Conservation (phyloP, 92 coral and sea anemone genomes). For the Hydrozoanthus gracilis region DNA sequence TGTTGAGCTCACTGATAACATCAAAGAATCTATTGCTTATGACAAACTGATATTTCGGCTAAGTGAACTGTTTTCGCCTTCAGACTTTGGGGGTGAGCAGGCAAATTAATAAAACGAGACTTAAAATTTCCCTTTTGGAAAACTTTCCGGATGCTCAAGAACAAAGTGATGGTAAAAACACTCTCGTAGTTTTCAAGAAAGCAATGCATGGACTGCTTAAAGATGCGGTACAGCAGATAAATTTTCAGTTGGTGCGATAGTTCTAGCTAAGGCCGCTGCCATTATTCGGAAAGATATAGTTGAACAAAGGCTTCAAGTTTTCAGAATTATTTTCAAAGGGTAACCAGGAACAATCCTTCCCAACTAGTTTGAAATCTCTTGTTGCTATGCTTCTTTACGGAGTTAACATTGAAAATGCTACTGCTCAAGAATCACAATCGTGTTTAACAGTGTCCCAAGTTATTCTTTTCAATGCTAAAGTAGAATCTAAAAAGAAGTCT, state of each 20-base stretch:
- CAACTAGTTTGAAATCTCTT: conserved; percentile 68
- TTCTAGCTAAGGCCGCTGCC: conserved; percentile 70
- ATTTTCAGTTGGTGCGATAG: conserved; percentile 70
- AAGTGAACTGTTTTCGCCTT: conserved; percentile 63
- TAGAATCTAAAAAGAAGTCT: conserved; percentile 45
- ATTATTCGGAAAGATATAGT: conserved; percentile 75
- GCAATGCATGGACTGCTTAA: conserved; percentile 60
- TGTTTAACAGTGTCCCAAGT: conserved; percentile 86
- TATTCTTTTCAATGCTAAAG: conserved; percentile 74
- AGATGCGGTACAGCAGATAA: conserved; percentile 59
- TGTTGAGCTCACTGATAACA: conserved; percentile 63
- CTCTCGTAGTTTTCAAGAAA: conserved; percentile 64
- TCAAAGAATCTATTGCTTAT: conserved; percentile 53
- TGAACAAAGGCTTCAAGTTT: conserved; percentile 65
- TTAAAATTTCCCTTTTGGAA: conserved; percentile 59
- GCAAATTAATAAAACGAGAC: conserved; percentile 63
- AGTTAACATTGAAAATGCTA: conserved; percentile 74
- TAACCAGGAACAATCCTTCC: conserved; percentile 70
- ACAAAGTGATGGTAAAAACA: conserved; percentile 62
- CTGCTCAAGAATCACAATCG: conserved; percentile 67
- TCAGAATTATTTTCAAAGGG: conserved; percentile 68
- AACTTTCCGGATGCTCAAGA: conserved; percentile 67
- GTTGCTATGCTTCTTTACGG: conserved; percentile 67
- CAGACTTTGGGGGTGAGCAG: conserved; percentile 58
- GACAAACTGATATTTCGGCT: conserved; percentile 55